Evolutionary conservation across 2,888 invertebrate species (phyloP).

Genomic region (Epirrita christyi): DNA sequence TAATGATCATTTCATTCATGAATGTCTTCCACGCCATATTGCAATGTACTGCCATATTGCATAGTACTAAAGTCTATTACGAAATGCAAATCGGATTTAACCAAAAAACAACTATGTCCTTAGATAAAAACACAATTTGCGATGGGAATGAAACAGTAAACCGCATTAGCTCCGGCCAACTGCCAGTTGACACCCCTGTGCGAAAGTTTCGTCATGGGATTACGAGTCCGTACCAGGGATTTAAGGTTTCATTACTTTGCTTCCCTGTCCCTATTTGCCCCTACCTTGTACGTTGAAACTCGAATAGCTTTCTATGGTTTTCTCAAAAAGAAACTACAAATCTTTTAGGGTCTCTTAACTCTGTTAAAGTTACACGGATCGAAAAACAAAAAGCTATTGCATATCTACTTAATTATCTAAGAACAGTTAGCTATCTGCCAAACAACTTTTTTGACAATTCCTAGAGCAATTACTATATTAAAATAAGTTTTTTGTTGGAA

Average conservation of each 20-base stretch:
- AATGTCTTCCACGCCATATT: conserved; percentile 23
- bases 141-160: conserved; percentile 79
- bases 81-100: conserved; percentile 58
- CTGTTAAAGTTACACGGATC: too few relatives aligned
- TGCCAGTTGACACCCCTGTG: conserved; percentile 66
- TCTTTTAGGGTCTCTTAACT: too few relatives aligned
- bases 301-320: conserved; percentile 6
- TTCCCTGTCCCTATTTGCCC: conserved; percentile 41
- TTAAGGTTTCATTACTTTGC: conserved; percentile 83
- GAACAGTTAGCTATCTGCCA: too few relatives aligned
- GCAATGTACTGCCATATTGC: conserved; percentile 23
- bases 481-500: too few relatives aligned
- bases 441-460: too few relatives aligned
- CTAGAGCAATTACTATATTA: too few relatives aligned
- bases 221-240: conserved; percentile 83
- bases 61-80: conserved; percentile 23
- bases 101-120: conserved; percentile 65
- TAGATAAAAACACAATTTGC: conserved; percentile 79
- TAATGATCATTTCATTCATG: background rate
- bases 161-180: conserved; percentile 81
- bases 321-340: background rate
- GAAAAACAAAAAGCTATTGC: too few relatives aligned
- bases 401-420: too few relatives aligned
- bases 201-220: conserved; percentile 78
- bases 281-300: conserved; percentile 20